Base-by-base conservation (phyloP, 1,140 invertebrate species). In the Zaprionus tsacasi region DNA sequence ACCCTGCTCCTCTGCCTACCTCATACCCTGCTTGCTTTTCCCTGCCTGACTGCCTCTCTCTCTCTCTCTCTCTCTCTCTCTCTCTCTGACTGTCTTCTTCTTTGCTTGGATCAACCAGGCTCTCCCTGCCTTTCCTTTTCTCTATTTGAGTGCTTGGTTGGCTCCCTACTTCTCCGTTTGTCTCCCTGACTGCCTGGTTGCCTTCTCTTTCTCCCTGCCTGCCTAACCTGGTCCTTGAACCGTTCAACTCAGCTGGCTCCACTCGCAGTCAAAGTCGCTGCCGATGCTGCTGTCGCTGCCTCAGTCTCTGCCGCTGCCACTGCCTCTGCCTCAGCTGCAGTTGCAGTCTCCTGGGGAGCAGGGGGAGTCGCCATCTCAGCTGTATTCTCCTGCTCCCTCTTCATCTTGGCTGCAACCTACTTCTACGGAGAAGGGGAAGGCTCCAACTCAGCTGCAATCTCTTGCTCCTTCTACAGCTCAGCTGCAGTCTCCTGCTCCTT, bases 211-310 rank as follows among this genome's bases (percentile, higher is more conserved):
- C 27, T 30, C 27, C 27, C 27, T 30, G 27, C 27, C 27, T 30
- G 27, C 27, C 27, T 21, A 21, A 21, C 70, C 80, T 87, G 83
- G 83, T 87, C 83, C 83, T 87, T 87, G 83, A 87, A 87, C 83
- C 67, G 83, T 79, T 65, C 78, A 64, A 50, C 61, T 61, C 70
- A 66, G 64, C 55, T 48, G n/a, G 13, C 8, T 50, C 21, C 17
- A 50, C 17, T 25, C 27, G 43, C 33, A 38, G 21, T 50, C 45
- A 50, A 50, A 50, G 45, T 25, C 45, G 45, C 17, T 50, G 45
- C 45, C 38, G 11, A 12, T 1, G 38, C 12, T 17, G 17, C 45
- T 50, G 45, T 11, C 45, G 17, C 45, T 50, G 45, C 45, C 38
- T 40, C 12, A 13, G 38, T 13, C 45, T 3, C 45, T 50, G 43